These are phyloP conservation scores for Crenuchus spilurus DNA, from an alignment of 2,797 vertebrate species.

Conservation along the genomic window DNA sequence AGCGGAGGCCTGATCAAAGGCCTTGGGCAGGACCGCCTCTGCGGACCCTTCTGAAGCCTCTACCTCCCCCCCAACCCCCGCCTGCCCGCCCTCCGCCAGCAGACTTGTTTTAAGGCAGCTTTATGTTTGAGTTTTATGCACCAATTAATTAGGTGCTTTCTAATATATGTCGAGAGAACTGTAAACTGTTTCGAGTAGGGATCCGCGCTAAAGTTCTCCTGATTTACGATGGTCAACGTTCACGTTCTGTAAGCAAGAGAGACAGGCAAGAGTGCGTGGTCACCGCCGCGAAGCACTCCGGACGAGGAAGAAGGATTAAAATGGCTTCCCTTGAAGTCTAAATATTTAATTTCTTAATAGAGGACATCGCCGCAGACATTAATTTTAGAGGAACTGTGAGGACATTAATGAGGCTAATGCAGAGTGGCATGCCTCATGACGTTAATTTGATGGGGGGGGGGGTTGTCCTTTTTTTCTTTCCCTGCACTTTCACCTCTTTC, in stretches of 20 bases:
- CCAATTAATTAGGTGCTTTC: conserved; percentile 67
- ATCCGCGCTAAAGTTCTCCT: conserved; percentile 57
- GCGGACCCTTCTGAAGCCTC: conserved; percentile 37
- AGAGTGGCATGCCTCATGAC: conserved; percentile 61
- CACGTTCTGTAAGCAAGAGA: conserved; percentile 58
- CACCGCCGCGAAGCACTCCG: conserved; percentile 31
- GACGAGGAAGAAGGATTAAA: conserved; percentile 60
- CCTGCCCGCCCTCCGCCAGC: conserved; percentile 47
- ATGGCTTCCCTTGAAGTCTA: conserved; percentile 62
- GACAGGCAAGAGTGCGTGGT: conserved; percentile 48
- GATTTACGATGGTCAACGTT: conserved; percentile 56
- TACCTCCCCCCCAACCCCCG: conserved; percentile 7
- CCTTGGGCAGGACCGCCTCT: conserved; percentile 41
- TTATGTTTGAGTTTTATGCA: conserved; percentile 63
- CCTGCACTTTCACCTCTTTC: conserved; percentile 4
- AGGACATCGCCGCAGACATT: conserved; percentile 62
- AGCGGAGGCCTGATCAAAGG: conserved; percentile 67
- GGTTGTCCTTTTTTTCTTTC: conserved; percentile 32
- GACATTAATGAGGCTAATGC: conserved; percentile 63
- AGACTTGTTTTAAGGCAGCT: conserved; percentile 61
- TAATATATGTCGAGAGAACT: conserved; percentile 60
- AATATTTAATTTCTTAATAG: conserved; percentile 72
- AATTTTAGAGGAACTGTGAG: conserved; percentile 61
- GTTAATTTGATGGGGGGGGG: conserved; percentile 58
- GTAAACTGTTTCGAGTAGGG: conserved; percentile 64